Base-by-base conservation (phyloP, 2,797 vertebrate species). In the Strix occidentalis region DNA sequence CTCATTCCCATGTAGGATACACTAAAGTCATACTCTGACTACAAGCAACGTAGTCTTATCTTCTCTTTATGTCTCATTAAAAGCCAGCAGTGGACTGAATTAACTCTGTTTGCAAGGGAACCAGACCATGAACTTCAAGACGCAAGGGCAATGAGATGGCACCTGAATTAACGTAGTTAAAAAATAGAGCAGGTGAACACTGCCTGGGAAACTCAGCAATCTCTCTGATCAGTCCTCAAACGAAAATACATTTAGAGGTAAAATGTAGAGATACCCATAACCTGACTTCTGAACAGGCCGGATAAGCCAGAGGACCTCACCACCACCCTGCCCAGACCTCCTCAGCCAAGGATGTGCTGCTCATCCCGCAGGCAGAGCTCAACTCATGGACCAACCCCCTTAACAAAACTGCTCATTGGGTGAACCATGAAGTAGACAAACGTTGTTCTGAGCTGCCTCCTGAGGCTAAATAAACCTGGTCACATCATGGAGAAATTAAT, bases 371-470 rank as follows among this genome's bases (percentile, higher is more conserved):
- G 48, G 69, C 6, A 81, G 60, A 41, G 78, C 43, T 35, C 41
- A 65, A 19, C 48, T 71, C n/a, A 43, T 4, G 16, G 41, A 81
- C 5, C 53, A 90, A 39, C 11, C 7, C 37, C 17, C 29, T 4
- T 10, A 64, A 71, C 0, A 1, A 15, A 66, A 64, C 13, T 3
- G 2, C 24, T 83, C 3, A 1, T 71, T 1, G 21, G 53, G 77
- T 1, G 9, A 84, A 60, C 5, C 48, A 33, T 35, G 33, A 29
- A 29, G 24, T 4, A 70, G 21, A 37, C 2, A 53, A 65, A 46
- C 3, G 70, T 35, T 76, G 63, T n/a, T 65, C 58, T 80, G 64
- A 96, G 28, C 11, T 70, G 18, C 66, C 10, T 50, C 74, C 43
- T 65, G 64, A 90, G 54, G 68, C 35, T 91, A 43, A 84, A 83